phyloP scores from a whole-genome alignment of 2,113 vertebrate genomes.

The Megaceryle torquata region DNA sequence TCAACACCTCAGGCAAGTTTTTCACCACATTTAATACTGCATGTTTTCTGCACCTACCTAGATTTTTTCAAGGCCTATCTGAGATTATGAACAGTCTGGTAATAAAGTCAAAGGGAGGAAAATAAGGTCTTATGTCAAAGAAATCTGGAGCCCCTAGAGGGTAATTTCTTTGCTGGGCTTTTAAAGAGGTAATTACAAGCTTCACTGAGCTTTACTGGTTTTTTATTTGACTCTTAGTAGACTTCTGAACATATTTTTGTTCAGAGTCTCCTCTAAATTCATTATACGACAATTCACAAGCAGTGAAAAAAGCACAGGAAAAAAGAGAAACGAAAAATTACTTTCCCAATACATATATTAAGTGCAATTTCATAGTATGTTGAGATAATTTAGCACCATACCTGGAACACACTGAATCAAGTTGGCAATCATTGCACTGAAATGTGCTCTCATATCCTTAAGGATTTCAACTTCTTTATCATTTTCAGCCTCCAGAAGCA shows the following conservation, averaged over 20 bases:
- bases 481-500: conserved; percentile 97
- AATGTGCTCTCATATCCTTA: conserved; percentile 97
- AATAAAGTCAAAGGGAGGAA: not conserved
- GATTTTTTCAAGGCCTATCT: not conserved
- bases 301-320: not conserved
- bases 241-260: not conserved
- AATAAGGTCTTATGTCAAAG: not conserved
- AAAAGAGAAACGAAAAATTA: not conserved
- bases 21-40: not conserved
- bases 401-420: conserved; percentile 96
- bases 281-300: not conserved
- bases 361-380: not conserved
- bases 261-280: not conserved
- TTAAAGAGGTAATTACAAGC: not conserved
- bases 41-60: not conserved
- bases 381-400: conserved; percentile 29
- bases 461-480: conserved; percentile 97
- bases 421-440: conserved; percentile 94
- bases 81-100: not conserved
- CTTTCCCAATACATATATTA: not conserved
- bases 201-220: not conserved
- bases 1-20: not conserved
- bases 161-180: not conserved
- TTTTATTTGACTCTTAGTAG: not conserved
- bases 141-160: not conserved